Base-by-base conservation (phyloP, 2,888 invertebrate species). In the Leptopterna dolabrata region DNA sequence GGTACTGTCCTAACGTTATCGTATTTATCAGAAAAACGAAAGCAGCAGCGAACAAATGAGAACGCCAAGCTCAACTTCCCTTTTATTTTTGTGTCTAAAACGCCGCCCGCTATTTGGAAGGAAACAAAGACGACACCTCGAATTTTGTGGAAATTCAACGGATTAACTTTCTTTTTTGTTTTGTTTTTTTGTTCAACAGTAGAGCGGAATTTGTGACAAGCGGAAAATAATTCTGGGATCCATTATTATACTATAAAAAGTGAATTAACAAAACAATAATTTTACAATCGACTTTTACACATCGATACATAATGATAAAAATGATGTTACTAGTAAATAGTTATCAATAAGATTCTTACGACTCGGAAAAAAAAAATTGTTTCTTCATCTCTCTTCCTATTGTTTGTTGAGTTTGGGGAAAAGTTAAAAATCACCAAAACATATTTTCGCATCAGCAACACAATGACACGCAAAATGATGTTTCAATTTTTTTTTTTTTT, bases 1-100 rank as follows among this genome's bases (percentile, higher is more conserved):
- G 81, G 86, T 78, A 83, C 87, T 81, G 80, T 78, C 71, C 88
- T 82, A 88, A 51, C 82, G 82, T 86, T 71, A 85, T 78, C 70
- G 45, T 78, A 63, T 63, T 63, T 63, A 19, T 24, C 24, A 4
- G 13, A 47, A 27, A 24, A 63, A 63, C 24, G 13, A 63, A 63
- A 11, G 19, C 24, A 9, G n/a, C 51, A 1, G 16, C 51, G 51
- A 51, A 51, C 51, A 16, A n/a, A 51, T 16, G 16, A n/a, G 51
- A 27, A 63, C 11, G 19, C 27, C 63, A 9, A 63, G 16, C n/a
- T 11, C 11, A 63, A 24, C 24, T 36, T 36, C 7, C 36, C 36
- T 36, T 36, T 36, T n/a, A 2, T 36, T 36, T 2, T 36, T 36
- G 36, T 36, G 36, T 36, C 36, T 36, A n/a, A 16, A 55, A 63